Conservation (phyloP, 2,888 invertebrate genomes). For the Euplagia quadripunctaria region DNA sequence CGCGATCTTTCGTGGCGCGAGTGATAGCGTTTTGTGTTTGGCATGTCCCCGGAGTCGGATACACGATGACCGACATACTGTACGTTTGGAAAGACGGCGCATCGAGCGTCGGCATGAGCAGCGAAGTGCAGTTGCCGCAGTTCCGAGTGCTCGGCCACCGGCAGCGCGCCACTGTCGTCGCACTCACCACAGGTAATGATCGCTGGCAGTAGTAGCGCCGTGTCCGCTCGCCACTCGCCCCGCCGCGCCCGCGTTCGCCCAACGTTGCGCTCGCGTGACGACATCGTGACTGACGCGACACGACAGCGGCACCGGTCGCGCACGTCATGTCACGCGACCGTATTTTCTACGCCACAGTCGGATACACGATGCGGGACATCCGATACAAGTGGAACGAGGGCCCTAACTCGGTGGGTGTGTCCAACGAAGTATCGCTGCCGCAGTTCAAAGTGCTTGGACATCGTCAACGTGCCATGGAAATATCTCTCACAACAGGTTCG, state of each 20-base stretch:
- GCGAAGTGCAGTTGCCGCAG: conserved; percentile 96
- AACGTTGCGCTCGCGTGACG: conserved; percentile 29
- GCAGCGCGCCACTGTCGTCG: conserved; percentile 95
- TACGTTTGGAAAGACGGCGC: conserved; percentile 96
- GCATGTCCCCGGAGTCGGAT: conserved; percentile 92
- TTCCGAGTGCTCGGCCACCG: conserved; percentile 97
- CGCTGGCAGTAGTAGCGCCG: conserved; percentile 29
- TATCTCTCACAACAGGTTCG: conserved; percentile 97
- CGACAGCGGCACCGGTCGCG: conserved; percentile 55
- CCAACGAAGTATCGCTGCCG: conserved; percentile 96
- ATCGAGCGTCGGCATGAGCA: conserved; percentile 96
- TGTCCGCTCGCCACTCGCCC: conserved; percentile 14
- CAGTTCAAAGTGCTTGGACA: conserved; percentile 98
- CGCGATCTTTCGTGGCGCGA: conserved; percentile 65
- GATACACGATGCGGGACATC: conserved; percentile 98
- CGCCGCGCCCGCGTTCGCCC: conserved; percentile 45
- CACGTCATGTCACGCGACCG: conserved; percentile 58
- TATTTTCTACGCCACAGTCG: conserved; percentile 89
- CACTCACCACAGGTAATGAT: conserved; percentile 95
- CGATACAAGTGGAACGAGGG: conserved; percentile 98
- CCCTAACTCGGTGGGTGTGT: conserved; percentile 96
- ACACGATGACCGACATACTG: conserved; percentile 96
- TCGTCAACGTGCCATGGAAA: conserved; percentile 96
- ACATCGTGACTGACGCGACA: conserved; percentile 20
- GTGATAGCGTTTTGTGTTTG: conserved; percentile 78